Evolutionary conservation across 2,888 invertebrate species (phyloP).

Genomic region (Plusia festucae): DNA sequence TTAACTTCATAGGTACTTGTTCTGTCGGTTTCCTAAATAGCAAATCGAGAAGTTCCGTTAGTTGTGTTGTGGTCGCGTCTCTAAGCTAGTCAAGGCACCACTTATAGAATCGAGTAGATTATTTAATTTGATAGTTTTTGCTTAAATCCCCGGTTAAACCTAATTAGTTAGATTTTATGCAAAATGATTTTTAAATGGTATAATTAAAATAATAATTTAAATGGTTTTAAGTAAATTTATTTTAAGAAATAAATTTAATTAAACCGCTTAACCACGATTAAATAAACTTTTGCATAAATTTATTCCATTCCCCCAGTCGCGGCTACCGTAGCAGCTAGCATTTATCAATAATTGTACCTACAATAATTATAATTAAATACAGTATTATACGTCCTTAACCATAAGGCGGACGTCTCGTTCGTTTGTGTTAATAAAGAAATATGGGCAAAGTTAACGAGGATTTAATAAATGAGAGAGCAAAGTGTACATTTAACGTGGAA

Average conservation of each 20-base stretch:
- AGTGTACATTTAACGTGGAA: conserved; percentile 91
- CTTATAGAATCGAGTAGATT: too few species aligned
- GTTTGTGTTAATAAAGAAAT: conserved; percentile 8
- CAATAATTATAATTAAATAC: too few species aligned
- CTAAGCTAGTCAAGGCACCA: too few species aligned
- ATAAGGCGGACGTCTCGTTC: neutral
- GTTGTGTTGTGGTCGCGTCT: neutral
- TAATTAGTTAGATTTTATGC: too few species aligned
- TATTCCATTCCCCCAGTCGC: neutral
- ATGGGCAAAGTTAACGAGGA: conserved; percentile 90
- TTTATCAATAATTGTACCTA: conserved; percentile 4
- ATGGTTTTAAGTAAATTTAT: too few species aligned
- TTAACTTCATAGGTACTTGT: neutral
- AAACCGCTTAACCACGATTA: too few species aligned
- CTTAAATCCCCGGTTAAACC: too few species aligned
- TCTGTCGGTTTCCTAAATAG: neutral
- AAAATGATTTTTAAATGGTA: too few species aligned
- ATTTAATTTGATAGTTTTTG: too few species aligned
- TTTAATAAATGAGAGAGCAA: conserved; percentile 91
- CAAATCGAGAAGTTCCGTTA: neutral
- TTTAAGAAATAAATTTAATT: too few species aligned
- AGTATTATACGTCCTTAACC: neutral
- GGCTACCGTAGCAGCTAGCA: neutral
- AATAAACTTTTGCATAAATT: neutral
- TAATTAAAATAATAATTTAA: too few species aligned